Conservation (phyloP, 1,140 invertebrate species). For the Diplogasteroides magnus region DNA sequence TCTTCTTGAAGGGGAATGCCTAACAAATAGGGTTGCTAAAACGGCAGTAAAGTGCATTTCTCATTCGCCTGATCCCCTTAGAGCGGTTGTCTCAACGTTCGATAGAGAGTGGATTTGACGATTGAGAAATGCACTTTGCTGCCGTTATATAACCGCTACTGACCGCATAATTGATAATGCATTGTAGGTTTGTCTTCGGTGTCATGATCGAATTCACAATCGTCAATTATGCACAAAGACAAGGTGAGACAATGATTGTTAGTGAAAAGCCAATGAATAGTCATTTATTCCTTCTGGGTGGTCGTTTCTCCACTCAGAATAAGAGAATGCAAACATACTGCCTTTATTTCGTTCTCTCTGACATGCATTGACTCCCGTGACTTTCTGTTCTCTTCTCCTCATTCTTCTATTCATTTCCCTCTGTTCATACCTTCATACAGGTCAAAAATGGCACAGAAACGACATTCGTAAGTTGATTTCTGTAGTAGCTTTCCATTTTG, state of each 20-base stretch:
- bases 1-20: constrained; percentile 8
- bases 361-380: constrained; percentile 9
- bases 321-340: constrained; percentile 11
- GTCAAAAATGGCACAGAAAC: neutral
- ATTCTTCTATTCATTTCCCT: neutral
- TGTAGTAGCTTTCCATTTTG: no score
- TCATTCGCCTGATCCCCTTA: no score
- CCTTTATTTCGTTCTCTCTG: constrained; percentile 16
- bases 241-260: constrained; percentile 29
- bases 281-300: neutral
- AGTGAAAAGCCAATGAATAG: neutral
- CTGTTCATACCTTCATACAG: neutral
- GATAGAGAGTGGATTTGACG: no score
- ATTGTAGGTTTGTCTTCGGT: constrained; percentile 38
- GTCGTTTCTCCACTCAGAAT: neutral
- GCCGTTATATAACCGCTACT: neutral
- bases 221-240: constrained; percentile 39
- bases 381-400: neutral
- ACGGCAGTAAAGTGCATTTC: no score
- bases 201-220: constrained; percentile 45
- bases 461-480: neutral
- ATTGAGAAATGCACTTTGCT: no score
- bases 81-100: no score
- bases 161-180: constrained; percentile 5
- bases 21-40: no score